Evolutionary conservation across 1,140 invertebrate species (phyloP), one percentile per base, ranked within the genome.

Genomic region (Sminthurides bifidus): DNA sequence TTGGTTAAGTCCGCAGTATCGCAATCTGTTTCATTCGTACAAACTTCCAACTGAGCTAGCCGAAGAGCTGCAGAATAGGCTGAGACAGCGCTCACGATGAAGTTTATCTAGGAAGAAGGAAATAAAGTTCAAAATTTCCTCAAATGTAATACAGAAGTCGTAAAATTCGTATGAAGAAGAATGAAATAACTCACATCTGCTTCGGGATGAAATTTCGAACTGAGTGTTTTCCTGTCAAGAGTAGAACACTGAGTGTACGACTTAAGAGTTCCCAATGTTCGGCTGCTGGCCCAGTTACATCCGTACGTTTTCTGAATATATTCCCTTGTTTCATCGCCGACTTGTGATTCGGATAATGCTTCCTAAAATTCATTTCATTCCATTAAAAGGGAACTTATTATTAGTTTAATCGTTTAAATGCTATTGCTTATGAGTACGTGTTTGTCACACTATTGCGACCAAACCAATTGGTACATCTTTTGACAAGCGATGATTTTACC

Each of bases 11-110:
- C 31, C 2, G 50, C 40, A 40, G 54, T 27, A 49, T 61, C 49
- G 19, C 49, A 56, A 6, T 27, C 33, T 19, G 58, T 54, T 2
- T 50, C 57, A 45, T 63, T 54, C n/a, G 45, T 30, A 46, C 68
- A 68, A 15, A 49, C 31, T 41, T 67, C 63, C n/a, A 68, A 26
- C 33, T 65, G 63, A 23, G 65, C 58, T 14, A 69, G 37, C 10
- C 64, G 50, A 10, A 68, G 52, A 10, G 66, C 67, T 10, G 68
- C 67, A n/a, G 67, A 68, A n/a, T 66, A 67, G 8, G 67, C 67
- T 17, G 67, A 68, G 4, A 68, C 65, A 5, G 66, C 68, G 48
- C 65, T 67, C n/a, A 67, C 65, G 5, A 68, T 66, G 43, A 68
- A 68, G 5, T 61, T 60, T 3, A 69, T 63, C 61, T 67, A 41